phyloP scores from a whole-genome alignment of 2,797 vertebrate genomes.

The Melopsittacus undulatus region DNA sequence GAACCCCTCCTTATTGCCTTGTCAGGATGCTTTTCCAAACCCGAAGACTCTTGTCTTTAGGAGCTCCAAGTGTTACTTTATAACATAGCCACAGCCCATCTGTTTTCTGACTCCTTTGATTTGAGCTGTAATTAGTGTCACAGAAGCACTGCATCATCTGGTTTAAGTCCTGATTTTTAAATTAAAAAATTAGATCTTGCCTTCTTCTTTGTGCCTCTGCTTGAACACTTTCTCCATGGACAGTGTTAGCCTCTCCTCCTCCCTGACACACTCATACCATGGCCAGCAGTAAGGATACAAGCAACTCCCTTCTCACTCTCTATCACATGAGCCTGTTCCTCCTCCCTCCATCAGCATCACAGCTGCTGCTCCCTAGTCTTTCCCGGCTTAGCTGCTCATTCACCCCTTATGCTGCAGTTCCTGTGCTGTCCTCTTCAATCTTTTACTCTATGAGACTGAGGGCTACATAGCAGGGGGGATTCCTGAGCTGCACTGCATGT shows the following conservation, averaged over 20 bases:
- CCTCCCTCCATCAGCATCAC: fast-evolving
- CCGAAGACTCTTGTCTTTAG: background rate
- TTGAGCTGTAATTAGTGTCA: background rate
- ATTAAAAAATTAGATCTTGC: background rate
- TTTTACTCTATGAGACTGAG: background rate
- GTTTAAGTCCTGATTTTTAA: background rate
- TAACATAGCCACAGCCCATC: background rate
- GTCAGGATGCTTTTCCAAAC: background rate
- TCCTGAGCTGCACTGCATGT: fast-evolving
- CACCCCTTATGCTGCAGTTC: background rate
- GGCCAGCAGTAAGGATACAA: fast-evolving
- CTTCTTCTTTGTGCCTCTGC: background rate
- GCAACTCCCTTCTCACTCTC: background rate
- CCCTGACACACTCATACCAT: fast-evolving
- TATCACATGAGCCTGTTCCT: background rate
- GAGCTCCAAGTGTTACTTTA: background rate
- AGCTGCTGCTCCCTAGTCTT: fast-evolving
- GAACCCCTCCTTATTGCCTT: background rate
- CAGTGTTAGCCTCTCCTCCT: background rate
- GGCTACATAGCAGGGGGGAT: fast-evolving
- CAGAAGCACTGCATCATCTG: background rate
- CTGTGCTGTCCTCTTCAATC: too few species aligned
- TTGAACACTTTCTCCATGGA: fast-evolving
- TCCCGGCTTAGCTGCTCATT: fast-evolving
- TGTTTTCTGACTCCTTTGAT: background rate